Base-by-base conservation (phyloP, 2,888 invertebrate genomes). In the Spodoptera littoralis region DNA sequence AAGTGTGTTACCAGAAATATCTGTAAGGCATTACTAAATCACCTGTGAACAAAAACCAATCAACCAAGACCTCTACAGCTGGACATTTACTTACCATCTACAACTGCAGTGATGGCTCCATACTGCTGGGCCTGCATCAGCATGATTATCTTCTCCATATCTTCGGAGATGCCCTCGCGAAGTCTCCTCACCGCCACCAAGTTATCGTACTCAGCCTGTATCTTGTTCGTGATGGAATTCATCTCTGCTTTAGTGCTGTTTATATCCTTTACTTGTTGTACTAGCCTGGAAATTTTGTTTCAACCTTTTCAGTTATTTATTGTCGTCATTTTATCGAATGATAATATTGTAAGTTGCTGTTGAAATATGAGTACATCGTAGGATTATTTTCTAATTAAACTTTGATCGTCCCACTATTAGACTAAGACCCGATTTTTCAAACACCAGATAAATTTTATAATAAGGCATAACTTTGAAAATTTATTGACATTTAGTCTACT, bases 181-280 rank as follows among this genome's bases (percentile, higher is more conserved):
- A 98, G 89, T 74, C 97, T 96, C 84, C 97, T 97, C 52, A 98
- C 96, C 0, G 97, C 97, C 79, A 97, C 96, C 43, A 98, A 97
- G 12, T 97, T 97, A 84, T 98, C 98, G 80, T 97, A 97, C 11
- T 98, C 98, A 83, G 97, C 96, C 42, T 96, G 96, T 56, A 98
- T 97, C 88, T 97, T 97, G 72, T 96, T 97, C 0, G 96, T 96
- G 0, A 97, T 96, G 58, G 96, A 96, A 66, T 87, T 90, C 43
- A 91, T 61, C 13, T 93, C 92, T 0, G 88, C 89, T 62, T 90
- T 92, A 0, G 87, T 82, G 87, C 93, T 95, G 30, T 97, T 97
- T 41, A 97, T 96, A 76, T 97, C 97, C 85, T 98, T 98, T 60
- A 97, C 95, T 87, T 97, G 97, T 88, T 98, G 98, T 6, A 98